These are phyloP conservation scores for Scopus umbretta DNA, from an alignment of 2,113 vertebrate genomes.

Conservation along the genomic window DNA sequence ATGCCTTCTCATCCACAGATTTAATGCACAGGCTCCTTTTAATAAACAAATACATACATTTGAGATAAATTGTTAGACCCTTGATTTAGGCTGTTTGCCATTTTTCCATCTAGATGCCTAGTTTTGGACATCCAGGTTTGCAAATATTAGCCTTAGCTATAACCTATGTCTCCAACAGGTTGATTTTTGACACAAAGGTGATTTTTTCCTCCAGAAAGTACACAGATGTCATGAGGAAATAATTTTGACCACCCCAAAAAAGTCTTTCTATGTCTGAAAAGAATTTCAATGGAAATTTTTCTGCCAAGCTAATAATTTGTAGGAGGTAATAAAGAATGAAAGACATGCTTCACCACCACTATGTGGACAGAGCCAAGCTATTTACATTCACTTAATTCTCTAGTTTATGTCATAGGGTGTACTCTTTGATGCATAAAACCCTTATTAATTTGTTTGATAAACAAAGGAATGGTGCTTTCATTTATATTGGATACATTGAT, in stretches of 20 bases:
- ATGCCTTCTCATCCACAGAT: neutral
- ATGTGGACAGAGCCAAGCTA: neutral
- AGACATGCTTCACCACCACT: neutral
- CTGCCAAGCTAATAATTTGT: neutral
- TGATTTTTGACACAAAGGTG: neutral
- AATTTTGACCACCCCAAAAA: neutral
- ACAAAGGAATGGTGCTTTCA: neutral
- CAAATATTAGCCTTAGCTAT: neutral
- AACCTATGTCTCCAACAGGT: rapidly evolving
- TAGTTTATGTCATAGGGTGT: neutral
- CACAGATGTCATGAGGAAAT: neutral
- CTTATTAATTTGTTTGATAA: neutral
- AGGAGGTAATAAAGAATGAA: neutral
- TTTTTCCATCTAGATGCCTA: neutral
- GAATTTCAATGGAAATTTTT: neutral
- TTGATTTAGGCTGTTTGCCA: neutral
- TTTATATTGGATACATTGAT: neutral
- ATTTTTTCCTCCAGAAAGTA: neutral
- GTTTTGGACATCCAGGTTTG: neutral
- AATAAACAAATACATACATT: neutral
- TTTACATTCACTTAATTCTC: neutral
- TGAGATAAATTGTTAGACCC: neutral
- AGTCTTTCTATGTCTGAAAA: neutral
- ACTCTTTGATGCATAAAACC: neutral
- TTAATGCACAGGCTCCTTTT: neutral